Percentiles rank a stretch among this genome's conserved stretches.
These are phyloP conservation scores for Eulithis prunata DNA, from an alignment of 2,888 invertebrate genomes.

Conservation along the genomic window DNA sequence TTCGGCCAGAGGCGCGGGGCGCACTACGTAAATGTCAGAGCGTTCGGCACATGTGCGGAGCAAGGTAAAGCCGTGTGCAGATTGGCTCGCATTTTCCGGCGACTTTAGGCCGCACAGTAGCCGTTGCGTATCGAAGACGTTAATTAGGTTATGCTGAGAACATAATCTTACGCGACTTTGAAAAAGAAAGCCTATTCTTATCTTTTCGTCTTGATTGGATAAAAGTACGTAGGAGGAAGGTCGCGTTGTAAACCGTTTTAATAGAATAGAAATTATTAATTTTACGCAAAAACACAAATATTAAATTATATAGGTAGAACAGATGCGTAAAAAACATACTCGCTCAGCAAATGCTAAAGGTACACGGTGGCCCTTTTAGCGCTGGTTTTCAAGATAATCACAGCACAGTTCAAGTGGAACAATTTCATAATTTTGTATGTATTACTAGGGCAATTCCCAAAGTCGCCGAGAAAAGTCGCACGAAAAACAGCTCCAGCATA, in stretches of 20 bases:
- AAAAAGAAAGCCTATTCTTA: background rate
- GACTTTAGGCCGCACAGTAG: conserved; percentile 22
- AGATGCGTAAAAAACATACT: no score
- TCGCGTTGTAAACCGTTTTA: no score
- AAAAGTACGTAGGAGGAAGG: no score
- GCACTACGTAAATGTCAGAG: conserved; percentile 83
- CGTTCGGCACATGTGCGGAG: conserved; percentile 81
- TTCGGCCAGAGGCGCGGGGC: conserved; percentile 70
- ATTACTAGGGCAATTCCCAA: background rate
- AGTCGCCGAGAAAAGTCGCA: conserved; percentile 40
- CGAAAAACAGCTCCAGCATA: conserved; percentile 49
- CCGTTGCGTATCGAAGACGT: conserved; percentile 12
- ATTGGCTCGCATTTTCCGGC: conserved; percentile 57
- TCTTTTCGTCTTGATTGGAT: background rate
- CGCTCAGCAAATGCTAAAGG: no score
- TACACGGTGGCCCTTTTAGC: no score
- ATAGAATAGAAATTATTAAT: no score
- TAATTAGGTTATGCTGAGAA: conserved; percentile 33
- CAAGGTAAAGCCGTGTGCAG: conserved; percentile 60
- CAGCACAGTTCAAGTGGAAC: no score
- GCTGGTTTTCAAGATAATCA: no score
- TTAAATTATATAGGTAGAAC: no score
- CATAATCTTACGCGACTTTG: conserved; percentile 11
- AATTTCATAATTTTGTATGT: no score
- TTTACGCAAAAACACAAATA: no score